Percentiles rank a stretch among this genome's conserved stretches.
Evolutionary conservation across 92 coral and sea anemone genomes (phyloP).

Genomic region (Virgularia gustaviana): DNA sequence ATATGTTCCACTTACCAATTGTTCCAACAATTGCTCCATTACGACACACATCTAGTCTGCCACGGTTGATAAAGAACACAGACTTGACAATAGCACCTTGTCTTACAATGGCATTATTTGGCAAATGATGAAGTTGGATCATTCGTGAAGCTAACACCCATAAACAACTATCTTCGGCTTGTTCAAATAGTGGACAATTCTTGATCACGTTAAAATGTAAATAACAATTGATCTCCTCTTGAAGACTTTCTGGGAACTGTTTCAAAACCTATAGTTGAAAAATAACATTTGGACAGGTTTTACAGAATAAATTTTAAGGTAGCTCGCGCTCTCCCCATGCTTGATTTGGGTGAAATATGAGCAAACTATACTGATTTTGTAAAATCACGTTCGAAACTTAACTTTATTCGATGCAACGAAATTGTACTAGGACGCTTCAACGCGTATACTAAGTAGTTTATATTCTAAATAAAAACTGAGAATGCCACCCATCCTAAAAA

Average conservation of each 20-base stretch:
- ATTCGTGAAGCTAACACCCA: conserved; percentile 81
- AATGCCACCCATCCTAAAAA: too few relatives aligned
- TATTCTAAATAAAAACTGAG: too few relatives aligned
- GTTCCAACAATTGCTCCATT: conserved; percentile 60
- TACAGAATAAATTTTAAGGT: too few relatives aligned
- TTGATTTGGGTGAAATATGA: too few relatives aligned
- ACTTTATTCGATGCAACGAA: too few relatives aligned
- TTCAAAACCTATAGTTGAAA: conserved; percentile 74
- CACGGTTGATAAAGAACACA: conserved; percentile 74
- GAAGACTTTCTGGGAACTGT: conserved; percentile 91
- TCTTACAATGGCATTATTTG: conserved; percentile 74
- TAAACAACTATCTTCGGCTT: conserved; percentile 64
- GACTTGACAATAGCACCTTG: conserved; percentile 86
- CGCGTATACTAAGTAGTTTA: too few relatives aligned
- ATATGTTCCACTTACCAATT: conserved; percentile 81
- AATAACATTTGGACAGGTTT: too few relatives aligned
- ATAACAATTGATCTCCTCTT: conserved; percentile 89
- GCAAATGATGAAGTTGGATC: conserved; percentile 87
- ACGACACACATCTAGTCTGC: conserved; percentile 74
- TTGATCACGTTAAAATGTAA: conserved; percentile 87
- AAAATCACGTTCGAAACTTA: too few relatives aligned
- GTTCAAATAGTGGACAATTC: conserved; percentile 71
- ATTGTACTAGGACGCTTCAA: too few relatives aligned
- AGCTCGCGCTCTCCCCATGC: too few relatives aligned
- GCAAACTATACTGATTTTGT: too few relatives aligned